These are phyloP conservation scores for Gobio gobio DNA, from an alignment of 2,113 vertebrate species.

Conservation along the genomic window DNA sequence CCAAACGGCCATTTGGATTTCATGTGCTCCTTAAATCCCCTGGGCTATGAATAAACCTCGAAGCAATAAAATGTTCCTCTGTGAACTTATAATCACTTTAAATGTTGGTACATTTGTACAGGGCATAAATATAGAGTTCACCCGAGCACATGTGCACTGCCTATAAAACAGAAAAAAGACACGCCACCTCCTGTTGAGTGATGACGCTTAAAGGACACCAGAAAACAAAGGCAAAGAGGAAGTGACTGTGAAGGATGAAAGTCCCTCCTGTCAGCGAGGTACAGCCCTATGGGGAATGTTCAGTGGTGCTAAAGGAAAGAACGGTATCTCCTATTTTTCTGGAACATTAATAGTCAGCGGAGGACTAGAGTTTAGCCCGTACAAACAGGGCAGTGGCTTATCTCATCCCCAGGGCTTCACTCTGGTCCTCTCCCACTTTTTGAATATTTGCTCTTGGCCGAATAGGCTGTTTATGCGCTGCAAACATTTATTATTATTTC, in stretches of 20 bases:
- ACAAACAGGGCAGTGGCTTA: constrained; percentile 48
- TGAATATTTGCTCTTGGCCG: no score
- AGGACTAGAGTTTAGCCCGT: constrained; percentile 68
- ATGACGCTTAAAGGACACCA: constrained; percentile 36
- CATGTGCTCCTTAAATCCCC: background rate
- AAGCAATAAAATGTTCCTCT: constrained; percentile 1
- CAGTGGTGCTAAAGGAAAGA: constrained; percentile 61
- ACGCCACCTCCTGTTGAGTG: background rate
- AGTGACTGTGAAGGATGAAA: constrained; percentile 30
- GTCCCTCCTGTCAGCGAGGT: constrained; percentile 27
- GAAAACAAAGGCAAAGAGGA: constrained; percentile 49
- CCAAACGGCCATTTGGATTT: background rate
- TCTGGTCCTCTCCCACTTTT: background rate
- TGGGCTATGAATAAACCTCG: background rate
- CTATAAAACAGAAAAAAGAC: constrained; percentile 40
- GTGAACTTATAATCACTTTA: background rate
- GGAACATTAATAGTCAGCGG: constrained; percentile 33
- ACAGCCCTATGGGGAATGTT: constrained; percentile 59
- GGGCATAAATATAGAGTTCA: background rate
- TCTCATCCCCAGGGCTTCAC: constrained; percentile 4
- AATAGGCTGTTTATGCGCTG: background rate
- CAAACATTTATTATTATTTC: background rate
- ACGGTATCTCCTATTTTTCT: constrained; percentile 45
- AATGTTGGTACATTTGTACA: background rate
- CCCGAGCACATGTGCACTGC: background rate